A percentile compares a stretch with the other conserved stretches of the same genome.
Evolutionary conservation across 2,113 vertebrate species (phyloP).

Genomic region (Desmodus rotundus): DNA sequence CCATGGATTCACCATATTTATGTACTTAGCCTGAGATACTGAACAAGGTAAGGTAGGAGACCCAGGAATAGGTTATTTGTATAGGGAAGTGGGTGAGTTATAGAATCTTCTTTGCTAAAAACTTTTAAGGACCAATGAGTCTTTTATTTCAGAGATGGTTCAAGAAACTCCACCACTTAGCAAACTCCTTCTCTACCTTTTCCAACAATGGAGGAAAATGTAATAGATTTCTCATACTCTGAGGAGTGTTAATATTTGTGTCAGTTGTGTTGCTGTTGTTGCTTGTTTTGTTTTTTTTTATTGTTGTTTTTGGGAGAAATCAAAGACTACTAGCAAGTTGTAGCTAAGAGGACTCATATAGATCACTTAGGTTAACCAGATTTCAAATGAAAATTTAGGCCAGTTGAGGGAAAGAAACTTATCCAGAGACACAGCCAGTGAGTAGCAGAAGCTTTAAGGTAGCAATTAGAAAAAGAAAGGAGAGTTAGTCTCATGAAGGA

Average conservation of each 20-base stretch:
- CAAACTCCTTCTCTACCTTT: neutral
- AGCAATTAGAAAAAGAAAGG: neutral
- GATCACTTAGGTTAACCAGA: neutral
- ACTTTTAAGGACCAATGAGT: neutral
- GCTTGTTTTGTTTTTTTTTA: neutral
- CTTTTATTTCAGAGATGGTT: neutral
- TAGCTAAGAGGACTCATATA: neutral
- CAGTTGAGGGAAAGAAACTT: neutral
- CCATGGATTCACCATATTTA: neutral
- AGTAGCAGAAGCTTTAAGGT: neutral
- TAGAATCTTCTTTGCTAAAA: neutral
- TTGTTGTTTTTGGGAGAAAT: neutral
- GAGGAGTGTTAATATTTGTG: neutral
- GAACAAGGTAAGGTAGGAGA: neutral
- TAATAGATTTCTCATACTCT: neutral
- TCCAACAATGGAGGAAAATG: neutral
- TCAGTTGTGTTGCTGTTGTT: neutral
- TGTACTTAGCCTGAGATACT: neutral
- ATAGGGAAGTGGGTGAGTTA: neutral
- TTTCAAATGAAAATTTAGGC: neutral
- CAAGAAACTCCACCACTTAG: neutral
- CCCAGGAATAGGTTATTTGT: neutral
- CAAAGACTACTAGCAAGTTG: neutral
- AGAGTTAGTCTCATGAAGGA: neutral
- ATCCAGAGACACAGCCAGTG: neutral